Evolutionary conservation across 2,113 vertebrate genomes (phyloP).

Genomic region (Shinisaurus crocodilurus): DNA sequence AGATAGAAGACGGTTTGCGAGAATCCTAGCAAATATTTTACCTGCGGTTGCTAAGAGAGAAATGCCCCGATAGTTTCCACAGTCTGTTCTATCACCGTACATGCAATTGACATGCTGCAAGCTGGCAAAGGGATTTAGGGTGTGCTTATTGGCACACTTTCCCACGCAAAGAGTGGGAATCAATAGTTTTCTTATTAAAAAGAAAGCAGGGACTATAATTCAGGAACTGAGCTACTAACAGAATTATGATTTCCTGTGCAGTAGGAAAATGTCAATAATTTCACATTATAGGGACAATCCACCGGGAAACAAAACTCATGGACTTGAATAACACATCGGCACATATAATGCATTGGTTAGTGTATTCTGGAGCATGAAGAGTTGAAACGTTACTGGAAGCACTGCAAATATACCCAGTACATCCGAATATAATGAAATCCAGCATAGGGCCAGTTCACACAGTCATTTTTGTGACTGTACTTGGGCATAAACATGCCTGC

Average conservation of each 20-base stretch:
- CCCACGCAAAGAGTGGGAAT: conserved; percentile 20
- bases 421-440: neutral
- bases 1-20: too few species aligned
- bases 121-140: neutral
- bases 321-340: conserved; percentile 39
- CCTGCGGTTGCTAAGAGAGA: too few species aligned
- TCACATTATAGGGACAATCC: conserved; percentile 40
- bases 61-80: too few species aligned
- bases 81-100: too few species aligned
- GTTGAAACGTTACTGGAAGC: neutral
- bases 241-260: conserved; percentile 53
- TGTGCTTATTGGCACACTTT: conserved; percentile 18
- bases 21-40: too few species aligned
- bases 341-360: conserved; percentile 11
- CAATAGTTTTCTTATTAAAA: neutral
- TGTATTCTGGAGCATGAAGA: neutral
- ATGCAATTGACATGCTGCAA: neutral
- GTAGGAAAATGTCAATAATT: conserved; percentile 52
- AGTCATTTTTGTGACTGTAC: neutral
- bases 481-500: neutral
- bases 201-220: conserved; percentile 15
- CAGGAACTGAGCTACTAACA: conserved; percentile 47
- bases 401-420: neutral
- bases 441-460: neutral
- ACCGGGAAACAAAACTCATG: conserved; percentile 40